phyloP scores from a whole-genome alignment of 2,113 vertebrate species.

The Chelonoidis abingdonii region DNA sequence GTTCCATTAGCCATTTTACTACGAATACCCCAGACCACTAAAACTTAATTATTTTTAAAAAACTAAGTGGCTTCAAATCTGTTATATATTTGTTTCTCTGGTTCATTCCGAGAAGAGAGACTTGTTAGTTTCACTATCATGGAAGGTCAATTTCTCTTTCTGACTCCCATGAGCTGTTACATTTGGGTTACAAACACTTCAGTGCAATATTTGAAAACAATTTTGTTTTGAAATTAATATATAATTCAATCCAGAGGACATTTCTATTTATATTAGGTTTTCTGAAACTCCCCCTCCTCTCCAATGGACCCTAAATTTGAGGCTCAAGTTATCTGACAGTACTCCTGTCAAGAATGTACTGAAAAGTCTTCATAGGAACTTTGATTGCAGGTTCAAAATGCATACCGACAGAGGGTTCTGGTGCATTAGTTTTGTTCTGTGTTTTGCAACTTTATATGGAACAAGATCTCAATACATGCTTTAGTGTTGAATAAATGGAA shows the following conservation, averaged over 20 bases:
- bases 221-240: background rate
- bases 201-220: background rate
- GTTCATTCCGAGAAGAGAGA: background rate
- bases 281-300: background rate
- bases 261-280: background rate
- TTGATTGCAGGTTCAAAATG: background rate
- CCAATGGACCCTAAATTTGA: background rate
- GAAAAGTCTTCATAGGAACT: background rate
- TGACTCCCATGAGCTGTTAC: fast-evolving
- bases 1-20: background rate
- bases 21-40: fast-evolving
- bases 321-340: background rate
- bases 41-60: background rate
- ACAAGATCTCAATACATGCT: background rate
- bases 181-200: background rate
- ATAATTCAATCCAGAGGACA: background rate
- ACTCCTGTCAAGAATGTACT: background rate
- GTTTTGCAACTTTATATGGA: background rate
- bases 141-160: background rate
- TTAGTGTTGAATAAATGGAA: background rate
- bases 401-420: background rate
- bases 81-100: no score
- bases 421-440: background rate
- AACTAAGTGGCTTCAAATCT: background rate
- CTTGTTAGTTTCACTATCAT: background rate